Evolutionary conservation across 2,888 invertebrate species (phyloP).

Genomic region (Stenolophus ochropezus): DNA sequence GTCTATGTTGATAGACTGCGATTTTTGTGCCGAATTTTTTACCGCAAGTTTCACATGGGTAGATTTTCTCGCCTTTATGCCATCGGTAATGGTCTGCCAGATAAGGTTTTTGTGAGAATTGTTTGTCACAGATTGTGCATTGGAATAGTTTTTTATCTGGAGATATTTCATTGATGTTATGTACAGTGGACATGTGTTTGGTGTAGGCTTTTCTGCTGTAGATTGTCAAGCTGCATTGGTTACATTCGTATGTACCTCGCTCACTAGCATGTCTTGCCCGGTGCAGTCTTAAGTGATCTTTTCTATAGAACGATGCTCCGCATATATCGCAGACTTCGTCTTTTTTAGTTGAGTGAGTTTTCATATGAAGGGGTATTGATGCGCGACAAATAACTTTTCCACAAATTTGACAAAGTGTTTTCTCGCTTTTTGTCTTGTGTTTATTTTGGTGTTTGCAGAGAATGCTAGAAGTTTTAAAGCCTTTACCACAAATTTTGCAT

Average conservation of each 20-base stretch:
- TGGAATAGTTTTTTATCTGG: neutral
- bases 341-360: neutral
- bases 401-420: constrained; percentile 20
- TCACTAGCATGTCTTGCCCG: neutral
- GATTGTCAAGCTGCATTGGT: neutral
- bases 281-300: neutral
- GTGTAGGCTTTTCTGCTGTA: neutral
- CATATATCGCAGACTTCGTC: constrained; percentile 1
- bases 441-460: neutral
- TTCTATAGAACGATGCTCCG: neutral
- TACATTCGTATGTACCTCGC: neutral
- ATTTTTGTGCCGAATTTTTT: constrained; percentile 9
- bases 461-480: neutral
- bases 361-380: neutral
- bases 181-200: neutral
- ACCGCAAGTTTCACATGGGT: neutral
- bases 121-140: constrained; percentile 8
- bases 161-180: neutral
- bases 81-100: neutral
- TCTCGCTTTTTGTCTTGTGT: neutral
- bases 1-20: neutral
- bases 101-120: neutral
- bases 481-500: constrained; percentile 26
- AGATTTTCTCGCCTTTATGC: constrained; percentile 8
- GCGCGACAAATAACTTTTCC: neutral